A percentile compares a stretch with the other conserved stretches of the same genome.
Conservation (phyloP, 2,113 vertebrate genomes). For the Notarius lentiginosus region DNA sequence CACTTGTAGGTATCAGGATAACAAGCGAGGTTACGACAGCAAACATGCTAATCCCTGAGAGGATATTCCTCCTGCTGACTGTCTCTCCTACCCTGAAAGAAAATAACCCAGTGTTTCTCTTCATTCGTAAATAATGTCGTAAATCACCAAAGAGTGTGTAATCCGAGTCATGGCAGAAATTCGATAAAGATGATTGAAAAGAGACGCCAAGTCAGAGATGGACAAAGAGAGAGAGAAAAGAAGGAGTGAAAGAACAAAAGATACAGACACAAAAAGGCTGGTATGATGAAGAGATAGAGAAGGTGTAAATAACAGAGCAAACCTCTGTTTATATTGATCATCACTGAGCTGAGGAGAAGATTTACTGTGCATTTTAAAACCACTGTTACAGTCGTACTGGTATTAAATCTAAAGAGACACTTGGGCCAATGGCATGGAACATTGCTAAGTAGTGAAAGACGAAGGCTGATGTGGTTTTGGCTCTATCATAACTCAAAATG, state of each 20-base stretch:
- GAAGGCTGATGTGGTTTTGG: background rate
- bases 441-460: background rate
- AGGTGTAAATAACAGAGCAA: background rate
- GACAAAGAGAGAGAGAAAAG: background rate
- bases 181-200: background rate
- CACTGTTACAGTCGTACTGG: background rate
- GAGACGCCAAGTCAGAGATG: background rate
- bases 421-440: background rate
- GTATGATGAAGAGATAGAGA: background rate
- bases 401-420: background rate
- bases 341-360: background rate
- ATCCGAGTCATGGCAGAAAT: background rate
- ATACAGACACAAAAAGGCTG: background rate
- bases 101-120: background rate
- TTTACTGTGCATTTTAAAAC: background rate
- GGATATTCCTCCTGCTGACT: background rate
- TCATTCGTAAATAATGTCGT: background rate
- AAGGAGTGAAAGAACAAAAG: background rate
- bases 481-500: slow-evolving; percentile 20
- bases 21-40: background rate
- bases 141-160: background rate
- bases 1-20: background rate
- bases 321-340: background rate
- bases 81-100: background rate
- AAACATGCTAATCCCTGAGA: background rate